Conservation (phyloP, 37 sponge, comb jelly and placozoan species). For the Crambe crambe region DNA sequence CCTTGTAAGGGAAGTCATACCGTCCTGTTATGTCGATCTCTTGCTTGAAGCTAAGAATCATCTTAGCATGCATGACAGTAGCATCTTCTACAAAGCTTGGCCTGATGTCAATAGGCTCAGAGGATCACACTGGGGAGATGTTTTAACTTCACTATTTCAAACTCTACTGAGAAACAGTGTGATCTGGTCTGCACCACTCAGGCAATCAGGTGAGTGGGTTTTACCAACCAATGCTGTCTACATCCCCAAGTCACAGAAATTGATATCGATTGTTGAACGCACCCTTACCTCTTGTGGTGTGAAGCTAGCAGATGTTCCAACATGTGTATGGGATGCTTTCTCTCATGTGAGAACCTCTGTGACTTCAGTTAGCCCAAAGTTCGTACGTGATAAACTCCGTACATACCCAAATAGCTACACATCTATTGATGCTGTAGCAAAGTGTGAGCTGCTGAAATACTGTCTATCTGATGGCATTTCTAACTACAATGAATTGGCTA, state of each 20-base stretch:
- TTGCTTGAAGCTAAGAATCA: conserved; percentile 24
- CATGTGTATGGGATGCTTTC: conserved; percentile 18
- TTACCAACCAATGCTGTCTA: not conserved
- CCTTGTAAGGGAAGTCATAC: conserved; percentile 38
- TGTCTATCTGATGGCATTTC: conserved; percentile 37
- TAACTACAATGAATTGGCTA: conserved; percentile 33
- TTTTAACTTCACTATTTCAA: conserved; percentile 13
- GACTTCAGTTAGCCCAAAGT: conserved; percentile 21
- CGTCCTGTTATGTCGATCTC: conserved; percentile 49
- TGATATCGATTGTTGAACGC: not conserved
- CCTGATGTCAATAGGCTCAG: conserved; percentile 23
- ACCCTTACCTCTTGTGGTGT: conserved; percentile 30
- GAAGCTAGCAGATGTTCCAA: conserved; percentile 22
- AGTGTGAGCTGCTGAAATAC: conserved; percentile 47
- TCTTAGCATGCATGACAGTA: not conserved
- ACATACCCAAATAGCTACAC: conserved; percentile 9
- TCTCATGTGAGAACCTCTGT: not conserved
- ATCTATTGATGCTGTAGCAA: conserved; percentile 1
- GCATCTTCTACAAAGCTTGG: conserved; percentile 40
- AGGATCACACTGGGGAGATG: conserved; percentile 19
- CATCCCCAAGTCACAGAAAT: not conserved
- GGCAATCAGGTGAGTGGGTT: conserved; percentile 27
- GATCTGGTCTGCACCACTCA: conserved; percentile 3
- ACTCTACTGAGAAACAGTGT: conserved; percentile 7
- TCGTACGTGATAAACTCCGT: conserved; percentile 1